These are phyloP conservation scores for Hormiphora californensis DNA, from an alignment of 37 sponge, comb jelly and placozoan genomes.

Conservation along the genomic window DNA sequence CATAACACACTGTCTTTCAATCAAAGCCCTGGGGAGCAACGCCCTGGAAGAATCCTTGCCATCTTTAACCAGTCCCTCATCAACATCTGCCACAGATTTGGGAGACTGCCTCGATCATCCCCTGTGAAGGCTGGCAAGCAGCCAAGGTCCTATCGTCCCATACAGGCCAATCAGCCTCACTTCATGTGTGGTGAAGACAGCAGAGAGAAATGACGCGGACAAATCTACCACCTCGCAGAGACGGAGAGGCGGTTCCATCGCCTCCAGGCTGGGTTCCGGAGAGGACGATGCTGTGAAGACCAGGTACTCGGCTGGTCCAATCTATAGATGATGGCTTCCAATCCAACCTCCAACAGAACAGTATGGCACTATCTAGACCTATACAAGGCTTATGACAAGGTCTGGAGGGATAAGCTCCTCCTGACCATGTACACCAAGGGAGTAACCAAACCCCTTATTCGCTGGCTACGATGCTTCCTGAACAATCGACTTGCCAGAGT, in stretches of 20 bases:
- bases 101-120: not conserved
- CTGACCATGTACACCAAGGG: not conserved
- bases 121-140: not conserved
- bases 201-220: not conserved
- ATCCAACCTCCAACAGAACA: not conserved
- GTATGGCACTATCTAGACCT: not conserved
- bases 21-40: not conserved
- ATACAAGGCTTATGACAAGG: not conserved
- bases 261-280: not conserved
- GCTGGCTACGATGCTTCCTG: not conserved
- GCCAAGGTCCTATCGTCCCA: not conserved
- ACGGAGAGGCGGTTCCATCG: not conserved
- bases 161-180: conserved; percentile 15
- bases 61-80: not conserved
- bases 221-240: not conserved
- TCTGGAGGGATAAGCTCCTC: not conserved
- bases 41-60: not conserved
- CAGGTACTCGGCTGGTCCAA: not conserved
- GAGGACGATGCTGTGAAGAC: not conserved
- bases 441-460: not conserved
- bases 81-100: not conserved
- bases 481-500: not conserved
- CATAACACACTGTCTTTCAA: not conserved
- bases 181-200: not conserved
- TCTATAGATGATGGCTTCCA: not conserved